A percentile compares a stretch with the other conserved stretches of the same genome.
These are phyloP conservation scores for Digitonthophagus gazella DNA, from an alignment of 2,888 invertebrate genomes.

Conservation along the genomic window DNA sequence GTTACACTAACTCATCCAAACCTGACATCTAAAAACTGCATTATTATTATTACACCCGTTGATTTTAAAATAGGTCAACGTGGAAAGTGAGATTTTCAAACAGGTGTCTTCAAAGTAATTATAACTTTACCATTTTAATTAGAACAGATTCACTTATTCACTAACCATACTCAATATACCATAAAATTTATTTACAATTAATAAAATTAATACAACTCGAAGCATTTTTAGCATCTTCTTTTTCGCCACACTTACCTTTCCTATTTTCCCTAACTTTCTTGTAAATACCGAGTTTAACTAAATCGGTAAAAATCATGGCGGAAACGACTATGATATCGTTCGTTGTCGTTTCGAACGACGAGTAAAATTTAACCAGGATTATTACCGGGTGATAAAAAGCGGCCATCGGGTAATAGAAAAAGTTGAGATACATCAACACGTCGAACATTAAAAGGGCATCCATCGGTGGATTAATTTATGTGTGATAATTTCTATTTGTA, in stretches of 20 bases:
- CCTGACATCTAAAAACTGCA: neutral
- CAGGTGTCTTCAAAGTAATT: no score
- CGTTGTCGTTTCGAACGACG: conserved; percentile 30
- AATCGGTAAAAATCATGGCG: conserved; percentile 34
- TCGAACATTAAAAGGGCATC: conserved; percentile 37
- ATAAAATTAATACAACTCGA: no score
- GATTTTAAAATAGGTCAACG: neutral
- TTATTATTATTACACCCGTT: neutral
- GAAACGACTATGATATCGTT: conserved; percentile 35
- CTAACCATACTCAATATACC: no score
- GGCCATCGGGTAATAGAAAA: conserved; percentile 36
- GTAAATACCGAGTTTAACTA: conserved; percentile 34
- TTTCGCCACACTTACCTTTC: conserved; percentile 37
- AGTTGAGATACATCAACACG: conserved; percentile 37
- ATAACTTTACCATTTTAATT: no score
- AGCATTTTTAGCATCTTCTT: no score
- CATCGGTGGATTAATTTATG: conserved; percentile 28
- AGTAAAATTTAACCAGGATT: conserved; percentile 35
- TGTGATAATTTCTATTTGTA: neutral
- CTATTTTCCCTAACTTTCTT: conserved; percentile 31
- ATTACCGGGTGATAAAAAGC: conserved; percentile 35
- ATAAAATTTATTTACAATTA: no score
- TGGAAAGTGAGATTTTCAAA: neutral
- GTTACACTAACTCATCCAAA: neutral
- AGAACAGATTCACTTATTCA: no score